phyloP scores from a whole-genome alignment of 1,140 invertebrate genomes.

The Mizuhopecten yessoensis region DNA sequence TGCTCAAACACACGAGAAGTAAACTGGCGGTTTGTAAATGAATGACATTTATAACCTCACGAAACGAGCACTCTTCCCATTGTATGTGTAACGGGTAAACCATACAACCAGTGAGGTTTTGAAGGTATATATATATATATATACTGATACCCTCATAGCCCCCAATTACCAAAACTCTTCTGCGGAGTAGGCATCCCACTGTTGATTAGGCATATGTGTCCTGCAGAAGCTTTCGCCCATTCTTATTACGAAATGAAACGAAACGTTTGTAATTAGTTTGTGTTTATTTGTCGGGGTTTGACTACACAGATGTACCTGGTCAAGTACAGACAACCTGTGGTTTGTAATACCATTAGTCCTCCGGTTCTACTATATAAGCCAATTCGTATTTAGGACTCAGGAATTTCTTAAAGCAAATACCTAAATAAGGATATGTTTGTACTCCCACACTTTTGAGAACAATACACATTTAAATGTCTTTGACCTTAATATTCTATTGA shows the following conservation, averaged over 20 bases:
- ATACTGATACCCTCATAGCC: neutral
- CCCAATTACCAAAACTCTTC: neutral
- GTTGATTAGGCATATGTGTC: neutral
- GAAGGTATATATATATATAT: neutral
- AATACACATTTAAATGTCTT: no score
- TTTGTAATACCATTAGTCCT: no score
- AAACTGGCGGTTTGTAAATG: neutral
- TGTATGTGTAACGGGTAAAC: neutral
- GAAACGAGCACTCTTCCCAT: neutral
- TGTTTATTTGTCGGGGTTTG: no score
- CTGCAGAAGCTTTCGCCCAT: neutral
- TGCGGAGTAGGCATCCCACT: neutral
- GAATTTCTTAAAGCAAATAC: no score
- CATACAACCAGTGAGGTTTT: neutral
- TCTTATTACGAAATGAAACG: neutral
- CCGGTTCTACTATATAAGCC: no score
- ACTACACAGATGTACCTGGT: no score
- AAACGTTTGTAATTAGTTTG: neutral
- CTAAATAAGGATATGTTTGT: no score
- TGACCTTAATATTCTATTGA: no score
- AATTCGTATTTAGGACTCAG: no score
- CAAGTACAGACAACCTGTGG: no score
- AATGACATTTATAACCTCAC: constrained; percentile 21
- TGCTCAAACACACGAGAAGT: neutral
- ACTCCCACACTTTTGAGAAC: no score